Base-by-base conservation (phyloP, 2,797 vertebrate species). In the Gymnodraco acuticeps region DNA sequence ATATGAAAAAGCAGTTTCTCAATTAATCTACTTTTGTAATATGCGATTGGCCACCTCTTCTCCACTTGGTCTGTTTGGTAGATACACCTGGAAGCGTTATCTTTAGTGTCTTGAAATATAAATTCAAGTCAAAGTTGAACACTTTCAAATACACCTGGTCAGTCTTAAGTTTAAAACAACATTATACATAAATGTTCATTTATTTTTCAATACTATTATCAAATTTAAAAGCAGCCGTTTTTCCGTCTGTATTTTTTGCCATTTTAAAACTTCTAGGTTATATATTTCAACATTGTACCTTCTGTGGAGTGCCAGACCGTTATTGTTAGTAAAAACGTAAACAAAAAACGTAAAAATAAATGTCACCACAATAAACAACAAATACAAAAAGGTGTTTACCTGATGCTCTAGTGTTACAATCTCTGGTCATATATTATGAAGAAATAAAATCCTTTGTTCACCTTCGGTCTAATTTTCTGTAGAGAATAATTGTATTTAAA, bases 291-390 rank as follows among this genome's bases (percentile, higher is more conserved):
- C 19, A 55, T 10, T 51, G 43, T 13, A 48, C 19, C 20, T 72
- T 77, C 8, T 60, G 87, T 90, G 90, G 88, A 91, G 88, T 48
- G 42, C 80, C 81, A 84, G 86, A 92, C 89, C 83, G 67, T 84
- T 7, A 50, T 56, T 55, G 92, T 94, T 92, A 94, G 93, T 92
- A 91, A 65, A 74, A 93, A 92, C 78, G 73, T 14, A 85, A 89
- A 84, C 2, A 61, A 51, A 78, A 51, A 45, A 64, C 0, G 0
- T 23, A 5, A 72, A 83, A 84, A 70, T 0, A 81, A 91, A 87
- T 0, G 12, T 73, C 12, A 73, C 75, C 50, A 80, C 62, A 64
- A 47, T 52, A 33, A 33, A 81, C n/a, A 68, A 79, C 52, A 82
- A 23, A 75, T 14, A 84, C 11, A 83, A 75, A 79, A 82, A 64